Base-by-base conservation (phyloP, 2,888 invertebrate genomes). In the Parascotia fuliginaria region DNA sequence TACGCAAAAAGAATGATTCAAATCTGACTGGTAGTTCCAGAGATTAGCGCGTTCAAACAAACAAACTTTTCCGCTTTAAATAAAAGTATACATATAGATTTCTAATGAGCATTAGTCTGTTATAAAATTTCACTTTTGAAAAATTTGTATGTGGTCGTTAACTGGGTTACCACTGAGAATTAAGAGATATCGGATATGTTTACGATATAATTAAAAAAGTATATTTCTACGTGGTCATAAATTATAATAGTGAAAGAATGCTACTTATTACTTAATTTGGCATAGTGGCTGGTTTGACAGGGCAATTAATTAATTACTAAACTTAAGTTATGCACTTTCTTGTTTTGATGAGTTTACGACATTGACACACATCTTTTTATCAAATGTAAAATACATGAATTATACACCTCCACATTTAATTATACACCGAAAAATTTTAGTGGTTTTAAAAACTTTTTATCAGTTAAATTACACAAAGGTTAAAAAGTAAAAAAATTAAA, bases 71-170 rank as follows among this genome's bases (percentile, higher is more conserved):
- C n/a, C n/a, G n/a, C n/a, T n/a, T n/a, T n/a, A n/a, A n/a, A n/a
- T n/a, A n/a, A n/a, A 19, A 19, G 2, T 3, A 3, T 19, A 19
- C 2, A 19, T 3, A 19, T 5, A 19, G 5, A 19, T 5, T 1
- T 9, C 27, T 29, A 29, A 4, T 11, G n/a, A 29, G 11, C n/a
- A n/a, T 54, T 54, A 55, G 51, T 39, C 57, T 38, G 52, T 38
- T 50, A 32, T 31, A 41, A 49, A 39, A 16, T 45, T 39, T 39
- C 39, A 33, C 45, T 45, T 39, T 39, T 16, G n/a, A 27, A 33
- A 12, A 12, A 15, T 12, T n/a, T n/a, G n/a, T n/a, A 36, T 11
- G 11, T 19, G 11, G 11, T 7, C 16, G 3, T 1, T 36, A 36
- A 36, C 22, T 36, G n/a, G n/a, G 22, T 19, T 19, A 7, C 36